These are phyloP conservation scores for Pomacea canaliculata DNA, from an alignment of 2,888 invertebrate species.

Conservation along the genomic window DNA sequence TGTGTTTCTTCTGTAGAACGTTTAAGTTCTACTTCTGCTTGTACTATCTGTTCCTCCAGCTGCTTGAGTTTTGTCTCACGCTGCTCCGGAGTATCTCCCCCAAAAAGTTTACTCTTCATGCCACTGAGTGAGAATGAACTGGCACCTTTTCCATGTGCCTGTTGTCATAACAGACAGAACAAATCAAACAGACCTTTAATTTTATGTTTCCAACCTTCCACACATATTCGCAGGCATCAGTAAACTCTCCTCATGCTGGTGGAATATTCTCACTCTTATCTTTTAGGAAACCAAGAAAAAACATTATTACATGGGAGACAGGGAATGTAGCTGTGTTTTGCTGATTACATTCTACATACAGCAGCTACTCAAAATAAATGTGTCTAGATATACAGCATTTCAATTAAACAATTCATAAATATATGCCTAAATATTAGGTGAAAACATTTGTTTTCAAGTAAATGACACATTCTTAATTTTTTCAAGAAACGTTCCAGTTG, in stretches of 20 bases:
- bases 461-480: too few species aligned
- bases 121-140: conserved; percentile 64
- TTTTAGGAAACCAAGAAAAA: too few species aligned
- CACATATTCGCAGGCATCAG: background rate
- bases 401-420: too few species aligned
- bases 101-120: conserved; percentile 67
- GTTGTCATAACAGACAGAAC: conserved; percentile 7
- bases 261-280: too few species aligned
- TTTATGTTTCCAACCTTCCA: background rate
- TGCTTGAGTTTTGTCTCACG: conserved; percentile 65
- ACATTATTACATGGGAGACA: too few species aligned
- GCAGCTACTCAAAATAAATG: too few species aligned
- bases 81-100: conserved; percentile 67
- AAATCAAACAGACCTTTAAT: background rate
- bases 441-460: too few species aligned
- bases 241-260: background rate
- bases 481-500: too few species aligned
- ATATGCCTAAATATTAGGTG: too few species aligned
- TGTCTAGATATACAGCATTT: too few species aligned
- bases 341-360: too few species aligned
- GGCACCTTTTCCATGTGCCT: conserved; percentile 62
- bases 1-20: conserved; percentile 58
- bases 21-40: conserved; percentile 59
- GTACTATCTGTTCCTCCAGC: conserved; percentile 66
- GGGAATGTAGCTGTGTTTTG: too few species aligned